A percentile compares a stretch with the other conserved stretches of the same genome.
phyloP scores from a whole-genome alignment of 2,888 invertebrate species.

The Melanchra persicariae region DNA sequence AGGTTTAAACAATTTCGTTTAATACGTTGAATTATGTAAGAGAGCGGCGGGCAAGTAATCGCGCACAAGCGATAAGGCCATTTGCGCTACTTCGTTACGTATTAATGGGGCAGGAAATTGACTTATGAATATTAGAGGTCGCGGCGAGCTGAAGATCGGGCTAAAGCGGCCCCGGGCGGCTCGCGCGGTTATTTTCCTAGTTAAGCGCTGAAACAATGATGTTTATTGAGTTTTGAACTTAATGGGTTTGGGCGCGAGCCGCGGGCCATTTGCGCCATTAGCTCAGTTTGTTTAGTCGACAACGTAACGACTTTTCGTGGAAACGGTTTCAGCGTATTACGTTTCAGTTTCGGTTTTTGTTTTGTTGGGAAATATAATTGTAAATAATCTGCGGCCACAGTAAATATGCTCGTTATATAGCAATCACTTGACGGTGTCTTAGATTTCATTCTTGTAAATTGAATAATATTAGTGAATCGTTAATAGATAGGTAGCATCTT shows the following conservation, averaged over 20 bases:
- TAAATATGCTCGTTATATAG: slow-evolving; percentile 2
- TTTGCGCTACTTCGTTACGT: slow-evolving; percentile 91
- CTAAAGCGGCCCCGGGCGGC: slow-evolving; percentile 87
- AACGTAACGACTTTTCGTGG: slow-evolving; percentile 63
- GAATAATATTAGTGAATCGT: no score
- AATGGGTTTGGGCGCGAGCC: slow-evolving; percentile 85
- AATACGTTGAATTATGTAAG: slow-evolving; percentile 92
- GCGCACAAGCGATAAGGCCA: slow-evolving; percentile 91
- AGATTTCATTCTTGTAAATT: no score
- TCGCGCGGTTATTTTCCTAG: slow-evolving; percentile 86
- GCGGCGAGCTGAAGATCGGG: slow-evolving; percentile 85
- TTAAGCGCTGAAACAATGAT: slow-evolving; percentile 88
- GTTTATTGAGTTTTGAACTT: slow-evolving; percentile 89
- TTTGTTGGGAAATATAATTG: slow-evolving; percentile 59
- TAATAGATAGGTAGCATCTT: background rate
- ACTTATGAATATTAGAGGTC: slow-evolving; percentile 91
- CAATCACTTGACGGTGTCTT: background rate
- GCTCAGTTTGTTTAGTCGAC: slow-evolving; percentile 78
- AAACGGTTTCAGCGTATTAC: slow-evolving; percentile 55
- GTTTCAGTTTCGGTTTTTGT: slow-evolving; percentile 50
- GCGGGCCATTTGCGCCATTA: slow-evolving; percentile 85
- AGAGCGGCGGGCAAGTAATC: slow-evolving; percentile 90
- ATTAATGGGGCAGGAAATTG: slow-evolving; percentile 91
- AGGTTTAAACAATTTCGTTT: slow-evolving; percentile 92
- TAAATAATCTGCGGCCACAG: slow-evolving; percentile 29